Percentiles rank a stretch among this genome's conserved stretches.
Conservation (phyloP, 2,888 invertebrate genomes). For the Polia nebulosa region DNA sequence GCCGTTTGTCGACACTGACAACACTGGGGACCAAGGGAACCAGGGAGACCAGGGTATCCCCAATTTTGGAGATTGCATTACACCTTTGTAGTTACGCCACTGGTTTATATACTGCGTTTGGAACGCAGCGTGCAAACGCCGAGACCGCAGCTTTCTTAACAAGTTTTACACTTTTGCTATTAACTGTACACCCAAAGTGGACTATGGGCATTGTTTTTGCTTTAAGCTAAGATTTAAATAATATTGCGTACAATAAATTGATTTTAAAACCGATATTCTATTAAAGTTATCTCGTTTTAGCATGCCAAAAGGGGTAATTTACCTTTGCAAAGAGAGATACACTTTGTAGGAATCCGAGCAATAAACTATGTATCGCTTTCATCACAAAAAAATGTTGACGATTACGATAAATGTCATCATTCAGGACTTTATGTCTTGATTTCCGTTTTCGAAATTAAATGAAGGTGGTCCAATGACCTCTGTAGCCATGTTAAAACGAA, state of each 20-base stretch:
- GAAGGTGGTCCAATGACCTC: not conserved
- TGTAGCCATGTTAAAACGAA: too few species aligned
- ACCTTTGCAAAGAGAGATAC: too few species aligned
- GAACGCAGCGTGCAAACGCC: constrained; percentile 35
- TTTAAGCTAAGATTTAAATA: constrained; percentile 45
- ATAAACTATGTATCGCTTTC: too few species aligned
- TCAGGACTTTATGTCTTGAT: too few species aligned
- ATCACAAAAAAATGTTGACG: not conserved
- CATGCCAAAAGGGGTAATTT: not conserved
- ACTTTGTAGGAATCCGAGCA: not conserved
- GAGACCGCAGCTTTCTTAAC: constrained; percentile 60
- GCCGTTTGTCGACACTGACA: not conserved
- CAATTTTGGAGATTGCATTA: too few species aligned
- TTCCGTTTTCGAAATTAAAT: too few species aligned
- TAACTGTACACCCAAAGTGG: constrained; percentile 57
- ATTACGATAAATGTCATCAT: not conserved
- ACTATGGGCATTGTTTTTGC: constrained; percentile 59
- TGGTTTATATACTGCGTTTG: constrained; percentile 23
- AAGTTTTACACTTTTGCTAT: constrained; percentile 48
- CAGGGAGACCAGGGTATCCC: too few species aligned
- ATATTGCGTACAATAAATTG: constrained; percentile 19
- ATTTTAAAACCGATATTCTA: constrained; percentile 4
- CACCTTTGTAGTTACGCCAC: not conserved
- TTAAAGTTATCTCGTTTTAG: not conserved
- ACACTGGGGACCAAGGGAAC: too few species aligned